Percentiles rank a stretch among this genome's conserved stretches.
These are phyloP conservation scores for Romanomermis culicivorax DNA, from an alignment of 2,888 invertebrate species.

Conservation along the genomic window DNA sequence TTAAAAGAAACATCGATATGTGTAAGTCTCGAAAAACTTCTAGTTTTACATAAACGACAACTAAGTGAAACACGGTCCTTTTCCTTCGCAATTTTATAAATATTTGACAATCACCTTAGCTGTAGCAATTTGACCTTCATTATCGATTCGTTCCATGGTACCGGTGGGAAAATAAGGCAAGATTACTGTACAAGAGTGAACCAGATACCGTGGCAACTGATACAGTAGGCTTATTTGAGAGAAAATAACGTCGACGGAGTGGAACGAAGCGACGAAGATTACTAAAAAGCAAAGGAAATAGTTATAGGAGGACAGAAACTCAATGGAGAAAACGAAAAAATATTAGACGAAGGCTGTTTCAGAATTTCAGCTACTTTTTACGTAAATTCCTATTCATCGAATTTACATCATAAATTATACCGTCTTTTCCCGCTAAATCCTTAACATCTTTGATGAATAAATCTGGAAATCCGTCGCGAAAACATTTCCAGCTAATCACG, in stretches of 20 bases:
- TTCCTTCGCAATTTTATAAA: too few relatives aligned
- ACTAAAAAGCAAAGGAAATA: constrained; percentile 21
- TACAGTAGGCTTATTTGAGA: constrained; percentile 32
- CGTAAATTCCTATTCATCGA: not conserved
- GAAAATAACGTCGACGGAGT: constrained; percentile 31
- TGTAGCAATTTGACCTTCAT: constrained; percentile 32
- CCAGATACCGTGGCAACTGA: constrained; percentile 31
- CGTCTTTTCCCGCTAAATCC: constrained; percentile 31
- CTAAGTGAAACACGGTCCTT: too few relatives aligned
- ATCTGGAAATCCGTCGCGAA: constrained; percentile 32
- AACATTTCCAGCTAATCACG: constrained; percentile 28
- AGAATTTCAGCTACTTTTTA: too few relatives aligned
- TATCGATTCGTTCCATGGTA: constrained; percentile 33
- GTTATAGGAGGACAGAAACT: not conserved
- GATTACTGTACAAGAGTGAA: constrained; percentile 30
- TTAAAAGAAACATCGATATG: too few relatives aligned
- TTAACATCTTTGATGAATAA: constrained; percentile 31
- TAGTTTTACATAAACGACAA: too few relatives aligned
- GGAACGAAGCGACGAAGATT: constrained; percentile 31
- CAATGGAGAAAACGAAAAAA: constrained; percentile 6
- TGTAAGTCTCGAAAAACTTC: too few relatives aligned
- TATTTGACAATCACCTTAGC: constrained; percentile 32
- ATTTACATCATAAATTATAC: constrained; percentile 16
- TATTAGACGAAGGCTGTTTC: not conserved
- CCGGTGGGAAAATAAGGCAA: constrained; percentile 33